phyloP scores from a whole-genome alignment of 2,888 invertebrate species.

The Deilephila elpenor region DNA sequence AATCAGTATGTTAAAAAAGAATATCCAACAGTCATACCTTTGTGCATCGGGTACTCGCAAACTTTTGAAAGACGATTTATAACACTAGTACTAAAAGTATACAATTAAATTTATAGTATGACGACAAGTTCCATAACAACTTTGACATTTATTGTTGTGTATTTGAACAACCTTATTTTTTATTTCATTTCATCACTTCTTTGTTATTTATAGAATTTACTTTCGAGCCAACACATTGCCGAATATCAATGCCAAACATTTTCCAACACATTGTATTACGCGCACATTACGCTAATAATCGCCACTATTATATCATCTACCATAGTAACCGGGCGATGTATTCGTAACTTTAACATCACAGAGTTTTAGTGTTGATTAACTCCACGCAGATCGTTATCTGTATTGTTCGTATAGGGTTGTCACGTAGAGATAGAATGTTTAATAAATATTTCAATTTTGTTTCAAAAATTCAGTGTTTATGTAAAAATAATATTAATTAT shows the following conservation, averaged over 20 bases:
- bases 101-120: too few relatives aligned
- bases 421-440: too few relatives aligned
- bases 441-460: too few relatives aligned
- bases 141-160: not conserved
- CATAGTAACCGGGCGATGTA: slow-evolving; percentile 2
- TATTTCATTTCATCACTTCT: not conserved
- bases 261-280: not conserved
- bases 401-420: slow-evolving; percentile 7
- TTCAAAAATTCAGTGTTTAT: too few relatives aligned
- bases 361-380: slow-evolving; percentile 16
- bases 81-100: too few relatives aligned
- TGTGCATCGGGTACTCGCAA: too few relatives aligned
- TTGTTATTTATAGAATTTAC: slow-evolving; percentile 1
- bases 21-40: too few relatives aligned
- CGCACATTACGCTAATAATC: not conserved
- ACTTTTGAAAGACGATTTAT: too few relatives aligned
- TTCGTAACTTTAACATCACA: slow-evolving; percentile 17
- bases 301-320: not conserved
- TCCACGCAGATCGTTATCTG: slow-evolving; percentile 35
- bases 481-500: too few relatives aligned
- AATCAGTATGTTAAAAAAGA: too few relatives aligned
- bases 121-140: too few relatives aligned
- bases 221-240: slow-evolving; percentile 13
- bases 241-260: slow-evolving; percentile 8
- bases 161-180: not conserved